These are phyloP conservation scores for Oncorhynchus clarkii DNA, from an alignment of 2,113 vertebrate genomes.

Conservation along the genomic window DNA sequence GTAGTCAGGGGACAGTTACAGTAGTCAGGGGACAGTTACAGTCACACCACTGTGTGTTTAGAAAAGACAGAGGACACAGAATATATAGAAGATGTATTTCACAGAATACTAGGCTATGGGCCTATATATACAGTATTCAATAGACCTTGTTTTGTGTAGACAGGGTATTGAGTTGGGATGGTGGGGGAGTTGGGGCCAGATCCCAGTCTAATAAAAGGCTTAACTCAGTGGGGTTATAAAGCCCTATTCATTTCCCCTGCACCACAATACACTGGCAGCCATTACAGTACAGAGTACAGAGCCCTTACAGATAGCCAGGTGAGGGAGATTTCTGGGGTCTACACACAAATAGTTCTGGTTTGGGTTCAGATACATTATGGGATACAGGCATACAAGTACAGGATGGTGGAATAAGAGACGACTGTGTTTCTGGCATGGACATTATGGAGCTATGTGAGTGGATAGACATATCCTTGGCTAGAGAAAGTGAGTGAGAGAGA, in stretches of 20 bases:
- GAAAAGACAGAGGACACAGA: background rate
- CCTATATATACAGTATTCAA: background rate
- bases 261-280: conserved; percentile 25
- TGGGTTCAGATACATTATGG: conserved; percentile 36
- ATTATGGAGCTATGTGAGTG: too few relatives aligned
- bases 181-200: conserved; percentile 1
- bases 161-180: background rate
- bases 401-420: too few relatives aligned
- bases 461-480: too few relatives aligned
- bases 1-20: too few relatives aligned
- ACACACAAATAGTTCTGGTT: conserved; percentile 36
- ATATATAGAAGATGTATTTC: too few relatives aligned
- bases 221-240: conserved; percentile 43
- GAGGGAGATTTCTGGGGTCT: conserved; percentile 28
- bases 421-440: too few relatives aligned
- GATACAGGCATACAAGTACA: too few relatives aligned
- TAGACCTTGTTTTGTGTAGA: too few relatives aligned
- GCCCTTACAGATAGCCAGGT: conserved; percentile 47
- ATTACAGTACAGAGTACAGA: conserved; percentile 21
- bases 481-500: too few relatives aligned
- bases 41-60: conserved; percentile 6
- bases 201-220: conserved; percentile 64
- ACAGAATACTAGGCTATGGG: background rate
- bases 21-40: background rate
- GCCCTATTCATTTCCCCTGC: conserved; percentile 57